A percentile compares a stretch with the other conserved stretches of the same genome.
Conservation (phyloP, 2,113 vertebrate species). For the Corvus cornix region DNA sequence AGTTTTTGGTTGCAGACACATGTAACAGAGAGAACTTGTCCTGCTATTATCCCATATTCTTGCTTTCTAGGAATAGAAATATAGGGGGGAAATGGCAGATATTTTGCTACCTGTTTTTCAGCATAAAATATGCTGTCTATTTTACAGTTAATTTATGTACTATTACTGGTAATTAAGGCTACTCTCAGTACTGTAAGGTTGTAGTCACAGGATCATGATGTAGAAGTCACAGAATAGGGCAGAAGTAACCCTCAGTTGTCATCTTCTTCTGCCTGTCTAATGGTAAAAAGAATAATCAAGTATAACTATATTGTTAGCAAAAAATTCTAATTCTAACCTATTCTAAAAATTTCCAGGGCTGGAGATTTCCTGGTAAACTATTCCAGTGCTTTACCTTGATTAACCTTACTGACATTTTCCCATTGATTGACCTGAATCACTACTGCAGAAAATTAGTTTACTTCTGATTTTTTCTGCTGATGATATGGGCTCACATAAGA, state of each 20-base stretch:
- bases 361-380: neutral
- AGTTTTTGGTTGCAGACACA: neutral
- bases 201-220: neutral
- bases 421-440: neutral
- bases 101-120: neutral
- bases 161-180: neutral
- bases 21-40: neutral
- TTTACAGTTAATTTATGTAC: neutral
- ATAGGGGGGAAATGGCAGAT: neutral
- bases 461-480: neutral
- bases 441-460: neutral
- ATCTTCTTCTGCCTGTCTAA: neutral
- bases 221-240: neutral
- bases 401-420: neutral
- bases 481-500: neutral
- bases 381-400: neutral
- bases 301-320: accelerated
- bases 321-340: neutral
- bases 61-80: neutral
- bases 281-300: neutral
- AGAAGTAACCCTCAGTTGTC: neutral
- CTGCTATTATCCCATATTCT: neutral
- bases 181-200: neutral
- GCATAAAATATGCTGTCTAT: neutral
- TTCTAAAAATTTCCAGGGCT: neutral